Percentiles rank a stretch among this genome's conserved stretches.
phyloP scores from a whole-genome alignment of 2,888 invertebrate genomes.

The Calliopum simillimum region DNA sequence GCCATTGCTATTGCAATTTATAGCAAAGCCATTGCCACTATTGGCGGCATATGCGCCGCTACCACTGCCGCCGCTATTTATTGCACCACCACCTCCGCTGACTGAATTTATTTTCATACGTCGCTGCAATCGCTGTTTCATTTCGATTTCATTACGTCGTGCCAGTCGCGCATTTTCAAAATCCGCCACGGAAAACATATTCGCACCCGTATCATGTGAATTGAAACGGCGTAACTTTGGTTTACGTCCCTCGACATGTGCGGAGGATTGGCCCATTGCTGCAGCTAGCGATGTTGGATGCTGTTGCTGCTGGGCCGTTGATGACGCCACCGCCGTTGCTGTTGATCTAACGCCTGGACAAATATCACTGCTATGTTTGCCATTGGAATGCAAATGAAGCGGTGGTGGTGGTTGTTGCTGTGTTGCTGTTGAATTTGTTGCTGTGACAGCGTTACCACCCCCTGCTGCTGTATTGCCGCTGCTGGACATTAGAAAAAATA shows the following conservation, averaged over 20 bases:
- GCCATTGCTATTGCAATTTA: constrained; percentile 49
- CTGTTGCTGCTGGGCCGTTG: constrained; percentile 12
- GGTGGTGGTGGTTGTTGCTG: constrained; percentile 33
- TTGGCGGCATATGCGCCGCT: constrained; percentile 43
- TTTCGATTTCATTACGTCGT: constrained; percentile 66
- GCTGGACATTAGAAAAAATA: constrained; percentile 58
- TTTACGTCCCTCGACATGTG: constrained; percentile 61
- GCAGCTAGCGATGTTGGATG: constrained; percentile 19
- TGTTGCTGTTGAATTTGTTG: neutral
- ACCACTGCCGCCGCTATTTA: constrained; percentile 31
- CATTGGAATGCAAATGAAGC: constrained; percentile 38
- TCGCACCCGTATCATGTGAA: constrained; percentile 67
- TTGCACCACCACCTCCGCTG: constrained; percentile 45
- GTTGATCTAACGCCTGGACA: neutral
- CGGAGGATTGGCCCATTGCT: neutral
- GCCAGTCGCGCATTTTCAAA: constrained; percentile 67
- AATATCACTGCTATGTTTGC: constrained; percentile 15
- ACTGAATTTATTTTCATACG: constrained; percentile 64
- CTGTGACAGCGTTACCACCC: constrained; percentile 21
- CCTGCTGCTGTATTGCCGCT: constrained; percentile 50
- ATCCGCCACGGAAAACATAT: constrained; percentile 68
- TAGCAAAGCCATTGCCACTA: constrained; percentile 51
- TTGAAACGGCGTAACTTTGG: constrained; percentile 66
- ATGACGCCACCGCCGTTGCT: constrained; percentile 7
- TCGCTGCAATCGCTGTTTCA: constrained; percentile 64